phyloP scores from a whole-genome alignment of 2,797 vertebrate genomes.

The Neosalanx taihuensis region DNA sequence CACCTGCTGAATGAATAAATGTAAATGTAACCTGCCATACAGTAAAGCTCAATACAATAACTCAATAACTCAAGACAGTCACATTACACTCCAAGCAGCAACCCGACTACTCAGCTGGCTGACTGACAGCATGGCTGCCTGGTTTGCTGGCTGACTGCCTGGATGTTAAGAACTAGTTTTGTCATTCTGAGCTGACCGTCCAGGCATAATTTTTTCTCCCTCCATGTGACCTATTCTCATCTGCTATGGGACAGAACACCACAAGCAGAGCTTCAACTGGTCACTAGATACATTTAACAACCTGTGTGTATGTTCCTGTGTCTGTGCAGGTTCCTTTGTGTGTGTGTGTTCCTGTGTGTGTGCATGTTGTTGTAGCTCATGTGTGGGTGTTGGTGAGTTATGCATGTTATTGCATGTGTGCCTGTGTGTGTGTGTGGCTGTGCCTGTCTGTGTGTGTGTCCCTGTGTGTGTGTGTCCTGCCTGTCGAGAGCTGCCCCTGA shows the following conservation, averaged over 20 bases:
- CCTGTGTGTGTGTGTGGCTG: not conserved
- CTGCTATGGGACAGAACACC: not conserved
- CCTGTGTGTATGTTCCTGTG: too few species aligned
- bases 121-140: too few species aligned
- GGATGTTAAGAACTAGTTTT: too few species aligned
- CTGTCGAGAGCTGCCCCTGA: conserved; percentile 60
- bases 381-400: not conserved
- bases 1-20: too few species aligned
- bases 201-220: not conserved
- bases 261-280: not conserved
- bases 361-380: conserved; percentile 11
- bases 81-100: not conserved
- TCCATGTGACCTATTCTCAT: not conserved
- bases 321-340: not conserved
- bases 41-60: conserved; percentile 40
- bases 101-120: not conserved
- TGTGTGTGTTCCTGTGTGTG: conserved; percentile 8
- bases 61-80: too few species aligned
- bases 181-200: too few species aligned
- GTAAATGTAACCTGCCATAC: conserved; percentile 11
- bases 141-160: too few species aligned
- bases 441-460: conserved; percentile 25
- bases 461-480: conserved; percentile 31
- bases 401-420: not conserved
- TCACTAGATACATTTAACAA: not conserved